Conservation (phyloP, 2,888 invertebrate species). For the Heliconius erato region DNA sequence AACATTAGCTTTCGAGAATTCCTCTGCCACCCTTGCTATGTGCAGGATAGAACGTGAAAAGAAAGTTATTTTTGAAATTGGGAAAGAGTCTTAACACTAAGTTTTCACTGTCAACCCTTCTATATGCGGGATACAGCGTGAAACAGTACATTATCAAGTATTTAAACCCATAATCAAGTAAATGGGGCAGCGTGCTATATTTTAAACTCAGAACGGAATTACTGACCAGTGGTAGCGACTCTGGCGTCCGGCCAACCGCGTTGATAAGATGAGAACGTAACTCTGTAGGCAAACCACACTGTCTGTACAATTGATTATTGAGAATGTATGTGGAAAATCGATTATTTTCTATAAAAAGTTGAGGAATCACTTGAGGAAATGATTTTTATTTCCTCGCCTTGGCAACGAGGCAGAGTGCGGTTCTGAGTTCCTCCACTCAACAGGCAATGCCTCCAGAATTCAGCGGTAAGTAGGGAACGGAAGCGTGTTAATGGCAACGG, state of each 20-base stretch:
- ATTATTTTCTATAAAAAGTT: neutral
- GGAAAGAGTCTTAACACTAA: too few relatives aligned
- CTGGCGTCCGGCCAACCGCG: conserved; percentile 41
- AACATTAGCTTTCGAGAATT: too few relatives aligned
- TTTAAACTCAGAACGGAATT: conserved; percentile 32
- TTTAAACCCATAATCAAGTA: conserved; percentile 13
- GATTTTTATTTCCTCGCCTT: too few relatives aligned
- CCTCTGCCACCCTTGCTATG: too few relatives aligned
- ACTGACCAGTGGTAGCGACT: conserved; percentile 39
- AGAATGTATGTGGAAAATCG: neutral
- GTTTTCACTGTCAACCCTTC: neutral
- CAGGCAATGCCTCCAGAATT: too few relatives aligned
- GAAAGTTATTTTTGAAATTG: too few relatives aligned
- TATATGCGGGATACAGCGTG: neutral
- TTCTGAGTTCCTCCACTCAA: too few relatives aligned
- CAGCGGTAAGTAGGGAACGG: too few relatives aligned
- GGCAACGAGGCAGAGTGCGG: too few relatives aligned
- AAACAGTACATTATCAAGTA: neutral
- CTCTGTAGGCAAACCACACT: conserved; percentile 19
- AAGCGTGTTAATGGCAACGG: too few relatives aligned
- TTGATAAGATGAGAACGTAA: conserved; percentile 41
- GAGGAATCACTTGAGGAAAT: too few relatives aligned
- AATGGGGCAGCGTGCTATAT: conserved; percentile 21
- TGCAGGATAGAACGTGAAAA: too few relatives aligned
- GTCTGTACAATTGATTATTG: conserved; percentile 22